Percentiles rank a stretch among this genome's conserved stretches.
These are phyloP conservation scores for Schmidtea mediterranea DNA, from an alignment of 1,140 invertebrate genomes.

Conservation along the genomic window DNA sequence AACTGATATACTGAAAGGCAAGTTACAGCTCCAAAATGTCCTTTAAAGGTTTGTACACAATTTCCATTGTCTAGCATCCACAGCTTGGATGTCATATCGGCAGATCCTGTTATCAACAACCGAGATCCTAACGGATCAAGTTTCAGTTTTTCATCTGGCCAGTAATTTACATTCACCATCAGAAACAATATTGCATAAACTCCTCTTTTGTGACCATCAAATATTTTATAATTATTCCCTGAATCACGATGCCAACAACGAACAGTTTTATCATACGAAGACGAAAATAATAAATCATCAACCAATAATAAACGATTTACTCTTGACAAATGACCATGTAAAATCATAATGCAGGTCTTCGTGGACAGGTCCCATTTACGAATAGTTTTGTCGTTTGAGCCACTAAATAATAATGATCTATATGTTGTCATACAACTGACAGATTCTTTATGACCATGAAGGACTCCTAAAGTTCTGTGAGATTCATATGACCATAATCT, in stretches of 20 bases:
- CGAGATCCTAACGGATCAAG: slow-evolving; percentile 17
- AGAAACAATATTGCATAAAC: slow-evolving; percentile 32
- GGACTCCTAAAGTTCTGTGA: slow-evolving; percentile 4
- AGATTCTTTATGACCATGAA: slow-evolving; percentile 26
- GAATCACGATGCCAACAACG: slow-evolving; percentile 32
- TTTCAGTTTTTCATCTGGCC: slow-evolving; percentile 12
- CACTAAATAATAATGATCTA: slow-evolving; percentile 31
- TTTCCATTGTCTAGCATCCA: slow-evolving; percentile 30
- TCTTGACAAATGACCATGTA: slow-evolving; percentile 28
- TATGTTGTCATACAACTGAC: slow-evolving; percentile 30
- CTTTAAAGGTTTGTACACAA: slow-evolving; percentile 25
- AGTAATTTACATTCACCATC: slow-evolving; percentile 21
- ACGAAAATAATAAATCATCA: slow-evolving; percentile 31
- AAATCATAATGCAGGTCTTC: slow-evolving; percentile 28
- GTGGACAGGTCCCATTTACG: slow-evolving; percentile 33
- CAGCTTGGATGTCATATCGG: slow-evolving; percentile 27
- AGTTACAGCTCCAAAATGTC: slow-evolving; percentile 29
- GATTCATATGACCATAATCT: slow-evolving; percentile 30
- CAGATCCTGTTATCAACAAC: slow-evolving; percentile 29
- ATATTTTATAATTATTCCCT: slow-evolving; percentile 21
- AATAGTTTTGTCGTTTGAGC: slow-evolving; percentile 31
- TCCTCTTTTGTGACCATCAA: slow-evolving; percentile 30
- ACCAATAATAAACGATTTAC: slow-evolving; percentile 30
- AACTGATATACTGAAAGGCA: slow-evolving; percentile 15
- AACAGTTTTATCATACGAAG: slow-evolving; percentile 31